phyloP scores from a whole-genome alignment of 2,113 vertebrate species.

The Equus quagga region DNA sequence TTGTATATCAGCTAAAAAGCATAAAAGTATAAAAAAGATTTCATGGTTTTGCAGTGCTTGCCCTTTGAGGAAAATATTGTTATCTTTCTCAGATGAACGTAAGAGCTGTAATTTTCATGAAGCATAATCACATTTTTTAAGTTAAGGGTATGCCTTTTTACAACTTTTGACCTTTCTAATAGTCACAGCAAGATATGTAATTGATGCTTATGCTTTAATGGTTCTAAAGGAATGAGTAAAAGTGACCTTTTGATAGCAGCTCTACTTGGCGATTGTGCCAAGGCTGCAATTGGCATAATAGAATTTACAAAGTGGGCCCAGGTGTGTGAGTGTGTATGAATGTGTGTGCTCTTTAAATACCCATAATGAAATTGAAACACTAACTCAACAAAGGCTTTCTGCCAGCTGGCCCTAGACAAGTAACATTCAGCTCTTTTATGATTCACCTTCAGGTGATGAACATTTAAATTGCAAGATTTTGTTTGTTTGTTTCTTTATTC shows the following conservation, averaged over 20 bases:
- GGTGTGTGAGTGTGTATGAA: conserved; percentile 38
- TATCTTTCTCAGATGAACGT: conserved; percentile 67
- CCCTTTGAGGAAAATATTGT: conserved; percentile 74
- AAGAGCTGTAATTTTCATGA: conserved; percentile 78
- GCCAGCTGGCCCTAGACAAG: conserved; percentile 24
- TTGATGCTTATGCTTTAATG: conserved; percentile 83
- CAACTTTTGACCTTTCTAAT: conserved; percentile 85
- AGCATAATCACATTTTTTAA: conserved; percentile 78
- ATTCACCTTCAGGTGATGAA: conserved; percentile 59
- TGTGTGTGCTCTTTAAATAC: conserved; percentile 50
- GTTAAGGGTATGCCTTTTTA: conserved; percentile 79
- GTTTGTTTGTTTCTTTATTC: neutral
- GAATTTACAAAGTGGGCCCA: conserved; percentile 58
- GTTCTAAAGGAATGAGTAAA: conserved; percentile 81
- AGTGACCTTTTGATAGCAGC: conserved; percentile 81
- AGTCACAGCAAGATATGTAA: conserved; percentile 76
- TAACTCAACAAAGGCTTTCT: conserved; percentile 40
- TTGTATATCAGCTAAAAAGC: neutral
- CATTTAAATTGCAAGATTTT: conserved; percentile 10
- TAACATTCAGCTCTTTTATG: conserved; percentile 53
- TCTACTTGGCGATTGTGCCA: conserved; percentile 63
- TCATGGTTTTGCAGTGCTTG: conserved; percentile 1
- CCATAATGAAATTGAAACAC: conserved; percentile 53
- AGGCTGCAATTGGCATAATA: conserved; percentile 68
- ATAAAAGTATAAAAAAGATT: neutral